These are phyloP conservation scores for Pantherophis guttatus DNA, from an alignment of 2,113 vertebrate species.

Conservation along the genomic window DNA sequence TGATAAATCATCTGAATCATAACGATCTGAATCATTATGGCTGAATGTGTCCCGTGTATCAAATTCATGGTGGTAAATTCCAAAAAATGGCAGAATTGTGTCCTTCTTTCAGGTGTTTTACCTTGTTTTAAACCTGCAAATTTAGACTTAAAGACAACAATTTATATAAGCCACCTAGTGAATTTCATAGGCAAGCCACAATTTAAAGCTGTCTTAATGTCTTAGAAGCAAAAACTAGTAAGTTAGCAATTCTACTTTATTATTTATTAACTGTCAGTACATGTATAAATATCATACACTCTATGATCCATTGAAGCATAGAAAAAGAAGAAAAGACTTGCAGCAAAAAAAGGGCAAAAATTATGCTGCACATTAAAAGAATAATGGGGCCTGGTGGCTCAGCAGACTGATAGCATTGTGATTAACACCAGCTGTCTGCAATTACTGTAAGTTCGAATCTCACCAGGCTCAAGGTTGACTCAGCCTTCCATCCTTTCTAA, in stretches of 20 bases:
- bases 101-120: background rate
- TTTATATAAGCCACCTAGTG: background rate
- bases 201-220: background rate
- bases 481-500: too few relatives aligned
- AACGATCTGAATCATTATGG: background rate
- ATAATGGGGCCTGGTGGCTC: too few relatives aligned
- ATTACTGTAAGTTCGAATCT: too few relatives aligned
- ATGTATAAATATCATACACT: background rate
- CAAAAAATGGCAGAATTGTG: background rate
- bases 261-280: background rate
- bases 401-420: too few relatives aligned
- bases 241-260: background rate
- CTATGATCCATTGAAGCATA: conserved; percentile 12
- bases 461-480: too few relatives aligned
- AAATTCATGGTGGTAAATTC: background rate
- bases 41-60: background rate
- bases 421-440: too few relatives aligned
- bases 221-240: background rate
- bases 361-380: background rate
- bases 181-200: background rate
- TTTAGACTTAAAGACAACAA: background rate
- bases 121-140: background rate
- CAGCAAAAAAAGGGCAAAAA: background rate
- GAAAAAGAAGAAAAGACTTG: background rate
- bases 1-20: background rate